phyloP scores from a whole-genome alignment of 1,140 invertebrate species.

The Drosophila carrolli region DNA sequence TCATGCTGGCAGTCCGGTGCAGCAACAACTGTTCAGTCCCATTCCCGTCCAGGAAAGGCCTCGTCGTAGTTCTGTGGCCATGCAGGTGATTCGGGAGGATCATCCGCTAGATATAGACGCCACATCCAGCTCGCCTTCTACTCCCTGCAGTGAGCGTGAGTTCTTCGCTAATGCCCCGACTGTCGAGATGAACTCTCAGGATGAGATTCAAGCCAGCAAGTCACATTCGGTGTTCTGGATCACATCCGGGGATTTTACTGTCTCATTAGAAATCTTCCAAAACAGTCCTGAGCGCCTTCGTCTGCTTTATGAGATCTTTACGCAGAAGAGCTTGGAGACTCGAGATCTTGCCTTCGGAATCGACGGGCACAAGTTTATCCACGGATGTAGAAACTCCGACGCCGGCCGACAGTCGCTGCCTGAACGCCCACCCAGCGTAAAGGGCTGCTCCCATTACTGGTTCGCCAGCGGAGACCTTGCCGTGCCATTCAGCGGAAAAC shows the following conservation, averaged over 20 bases:
- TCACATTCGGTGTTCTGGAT: conserved; percentile 72
- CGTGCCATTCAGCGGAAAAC: conserved; percentile 72
- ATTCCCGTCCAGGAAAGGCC: conserved; percentile 54
- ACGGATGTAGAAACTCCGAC: not conserved
- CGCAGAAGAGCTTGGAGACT: conserved; percentile 69
- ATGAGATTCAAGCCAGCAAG: conserved; percentile 20
- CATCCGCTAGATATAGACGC: conserved; percentile 65
- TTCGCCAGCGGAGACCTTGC: conserved; percentile 76
- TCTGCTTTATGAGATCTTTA: conserved; percentile 74
- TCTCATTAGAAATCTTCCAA: conserved; percentile 61
- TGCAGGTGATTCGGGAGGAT: conserved; percentile 78
- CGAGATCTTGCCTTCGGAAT: conserved; percentile 74
- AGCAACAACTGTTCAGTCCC: conserved; percentile 66
- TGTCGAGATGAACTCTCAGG: conserved; percentile 58
- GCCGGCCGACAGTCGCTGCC: conserved; percentile 22
- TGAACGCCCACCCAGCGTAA: conserved; percentile 46
- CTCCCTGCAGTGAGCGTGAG: conserved; percentile 56
- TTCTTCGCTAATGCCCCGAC: conserved; percentile 76
- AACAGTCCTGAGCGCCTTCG: conserved; percentile 59
- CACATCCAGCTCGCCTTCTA: conserved; percentile 27
- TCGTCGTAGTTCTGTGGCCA: conserved; percentile 70
- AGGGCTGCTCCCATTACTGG: conserved; percentile 78
- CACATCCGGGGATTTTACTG: conserved; percentile 58
- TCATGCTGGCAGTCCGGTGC: conserved; percentile 9
- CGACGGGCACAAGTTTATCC: conserved; percentile 65